Evolutionary conservation across 2,888 invertebrate genomes (phyloP).

Genomic region (Cheilosia urbana): DNA sequence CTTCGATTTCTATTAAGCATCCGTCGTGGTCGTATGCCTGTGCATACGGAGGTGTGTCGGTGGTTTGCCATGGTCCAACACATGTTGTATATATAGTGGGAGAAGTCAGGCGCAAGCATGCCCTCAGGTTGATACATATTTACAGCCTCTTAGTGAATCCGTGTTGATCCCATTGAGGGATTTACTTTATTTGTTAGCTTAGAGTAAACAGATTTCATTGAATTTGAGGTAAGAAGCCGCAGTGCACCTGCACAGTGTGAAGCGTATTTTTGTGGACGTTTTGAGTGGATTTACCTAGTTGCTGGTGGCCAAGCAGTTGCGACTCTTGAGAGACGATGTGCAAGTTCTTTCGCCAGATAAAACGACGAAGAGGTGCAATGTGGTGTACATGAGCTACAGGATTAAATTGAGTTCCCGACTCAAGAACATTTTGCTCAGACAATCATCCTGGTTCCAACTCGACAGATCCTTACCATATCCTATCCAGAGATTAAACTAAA

Average conservation of each 20-base stretch:
- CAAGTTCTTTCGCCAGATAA: no score
- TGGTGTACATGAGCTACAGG: no score
- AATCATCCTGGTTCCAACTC: no score
- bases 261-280: background rate
- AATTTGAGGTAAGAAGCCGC: background rate
- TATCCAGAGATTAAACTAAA: no score
- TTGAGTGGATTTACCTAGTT: background rate
- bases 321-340: no score
- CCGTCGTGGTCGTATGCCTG: background rate
- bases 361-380: no score
- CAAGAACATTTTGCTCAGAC: no score
- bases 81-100: background rate
- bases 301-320: background rate
- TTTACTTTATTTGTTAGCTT: conserved; percentile 23
- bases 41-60: conserved; percentile 14
- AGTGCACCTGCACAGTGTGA: background rate
- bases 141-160: background rate
- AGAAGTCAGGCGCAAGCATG: background rate
- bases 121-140: background rate
- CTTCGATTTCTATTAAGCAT: conserved; percentile 42
- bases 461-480: no score
- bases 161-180: conserved; percentile 20
- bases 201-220: conserved; percentile 30
- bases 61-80: conserved; percentile 1
- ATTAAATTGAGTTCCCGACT: no score